These are phyloP conservation scores for Vireo griseus DNA, from an alignment of 2,797 vertebrate species.

Conservation along the genomic window DNA sequence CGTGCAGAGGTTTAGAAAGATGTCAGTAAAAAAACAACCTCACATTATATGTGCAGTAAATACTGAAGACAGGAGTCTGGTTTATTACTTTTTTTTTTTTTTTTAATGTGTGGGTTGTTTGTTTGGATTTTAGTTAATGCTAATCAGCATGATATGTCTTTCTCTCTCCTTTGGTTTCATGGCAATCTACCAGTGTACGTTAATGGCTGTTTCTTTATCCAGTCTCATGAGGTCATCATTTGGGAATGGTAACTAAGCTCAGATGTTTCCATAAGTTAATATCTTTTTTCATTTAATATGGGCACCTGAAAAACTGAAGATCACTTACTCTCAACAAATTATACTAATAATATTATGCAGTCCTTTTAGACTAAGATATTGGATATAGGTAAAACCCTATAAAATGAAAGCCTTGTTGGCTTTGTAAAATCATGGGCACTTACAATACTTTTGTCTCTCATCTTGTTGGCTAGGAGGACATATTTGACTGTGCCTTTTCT, in stretches of 20 bases:
- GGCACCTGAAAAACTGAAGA: background rate
- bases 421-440: too few species aligned
- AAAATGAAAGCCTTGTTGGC: too few species aligned
- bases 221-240: background rate
- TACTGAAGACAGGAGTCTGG: background rate
- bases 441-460: background rate
- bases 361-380: background rate
- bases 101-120: background rate
- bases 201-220: background rate
- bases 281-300: background rate
- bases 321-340: background rate
- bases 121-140: background rate
- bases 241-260: background rate
- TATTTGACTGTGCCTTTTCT: background rate
- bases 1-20: background rate
- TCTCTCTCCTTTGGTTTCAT: background rate
- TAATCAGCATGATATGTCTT: background rate
- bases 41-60: background rate
- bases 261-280: background rate
- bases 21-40: background rate
- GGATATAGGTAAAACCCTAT: too few species aligned
- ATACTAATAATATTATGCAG: background rate
- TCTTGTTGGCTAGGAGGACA: background rate
- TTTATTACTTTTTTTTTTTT: background rate
- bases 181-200: background rate